Percentiles rank a stretch among this genome's conserved stretches.
Evolutionary conservation across 1,140 invertebrate species (phyloP).

Genomic region (Euwallacea similis): DNA sequence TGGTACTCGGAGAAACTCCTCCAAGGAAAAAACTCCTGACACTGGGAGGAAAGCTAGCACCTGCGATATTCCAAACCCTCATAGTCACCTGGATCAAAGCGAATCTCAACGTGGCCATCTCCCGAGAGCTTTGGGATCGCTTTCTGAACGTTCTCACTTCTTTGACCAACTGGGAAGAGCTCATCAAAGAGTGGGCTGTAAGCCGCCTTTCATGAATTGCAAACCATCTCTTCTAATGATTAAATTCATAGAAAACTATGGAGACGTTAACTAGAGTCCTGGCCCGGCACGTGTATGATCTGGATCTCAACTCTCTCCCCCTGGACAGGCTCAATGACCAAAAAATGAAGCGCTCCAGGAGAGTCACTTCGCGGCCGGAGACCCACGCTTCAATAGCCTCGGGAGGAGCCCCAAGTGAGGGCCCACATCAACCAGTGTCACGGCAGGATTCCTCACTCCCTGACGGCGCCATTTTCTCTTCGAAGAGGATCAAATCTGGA

Average conservation of each 20-base stretch:
- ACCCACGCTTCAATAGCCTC: slow-evolving; percentile 39
- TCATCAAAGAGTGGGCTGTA: slow-evolving; percentile 95
- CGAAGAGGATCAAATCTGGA: slow-evolving; percentile 46
- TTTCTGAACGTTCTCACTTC: slow-evolving; percentile 86
- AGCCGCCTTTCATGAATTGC: slow-evolving; percentile 48
- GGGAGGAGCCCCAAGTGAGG: slow-evolving; percentile 8
- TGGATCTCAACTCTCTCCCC: slow-evolving; percentile 89
- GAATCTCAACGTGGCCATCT: slow-evolving; percentile 84
- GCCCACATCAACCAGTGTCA: slow-evolving; percentile 35
- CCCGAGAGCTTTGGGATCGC: slow-evolving; percentile 92
- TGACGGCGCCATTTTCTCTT: slow-evolving; percentile 43
- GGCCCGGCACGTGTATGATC: slow-evolving; percentile 88
- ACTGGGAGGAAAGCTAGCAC: slow-evolving; percentile 81
- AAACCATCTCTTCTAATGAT: not conserved
- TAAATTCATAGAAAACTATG: slow-evolving; percentile 82
- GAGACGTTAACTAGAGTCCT: slow-evolving; percentile 91
- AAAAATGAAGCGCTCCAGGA: slow-evolving; percentile 56
- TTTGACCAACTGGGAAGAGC: slow-evolving; percentile 91
- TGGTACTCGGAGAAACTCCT: slow-evolving; percentile 78
- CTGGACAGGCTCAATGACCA: slow-evolving; percentile 83
- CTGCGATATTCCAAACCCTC: slow-evolving; percentile 91
- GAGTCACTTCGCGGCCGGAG: slow-evolving; percentile 46
- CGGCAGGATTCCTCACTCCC: slow-evolving; percentile 49
- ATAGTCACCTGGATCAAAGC: slow-evolving; percentile 99
- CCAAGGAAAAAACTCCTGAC: slow-evolving; percentile 75